Conservation (phyloP, 23 tunicate species). For the Ascidia mentula region DNA sequence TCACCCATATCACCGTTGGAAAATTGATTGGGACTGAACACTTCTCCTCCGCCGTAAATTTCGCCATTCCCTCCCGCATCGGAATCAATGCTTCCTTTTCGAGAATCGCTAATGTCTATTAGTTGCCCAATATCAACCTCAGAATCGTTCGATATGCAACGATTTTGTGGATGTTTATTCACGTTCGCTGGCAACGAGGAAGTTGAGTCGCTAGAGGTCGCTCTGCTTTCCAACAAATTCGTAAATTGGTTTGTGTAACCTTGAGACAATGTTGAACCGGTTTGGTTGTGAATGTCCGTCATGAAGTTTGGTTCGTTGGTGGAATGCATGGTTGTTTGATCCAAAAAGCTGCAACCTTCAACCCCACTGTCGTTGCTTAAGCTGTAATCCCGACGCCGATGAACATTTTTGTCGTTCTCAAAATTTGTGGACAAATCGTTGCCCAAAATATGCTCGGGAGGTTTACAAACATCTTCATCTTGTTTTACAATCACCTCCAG, state of each 20-base stretch:
- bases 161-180: neutral
- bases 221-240: neutral
- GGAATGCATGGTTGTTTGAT: neutral
- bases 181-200: neutral
- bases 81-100: conserved; percentile 36
- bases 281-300: neutral
- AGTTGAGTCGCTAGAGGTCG: neutral
- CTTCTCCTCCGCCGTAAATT: conserved; percentile 25
- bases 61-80: conserved; percentile 26
- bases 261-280: neutral
- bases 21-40: neutral
- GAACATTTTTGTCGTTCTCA: neutral
- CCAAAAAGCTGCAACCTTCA: conserved; percentile 30
- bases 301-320: neutral
- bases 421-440: neutral
- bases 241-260: neutral
- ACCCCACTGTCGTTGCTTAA: conserved; percentile 65
- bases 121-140: neutral
- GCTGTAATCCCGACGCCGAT: conserved; percentile 32
- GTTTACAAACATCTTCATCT: neutral
- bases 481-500: neutral
- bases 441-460: neutral
- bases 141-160: neutral
- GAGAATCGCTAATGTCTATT: conserved; percentile 9
- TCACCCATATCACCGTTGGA: conserved; percentile 3